Evolutionary conservation across 2,888 invertebrate species (phyloP), one percentile per base, ranked within the genome.

Genomic region (Phortica okadai): DNA sequence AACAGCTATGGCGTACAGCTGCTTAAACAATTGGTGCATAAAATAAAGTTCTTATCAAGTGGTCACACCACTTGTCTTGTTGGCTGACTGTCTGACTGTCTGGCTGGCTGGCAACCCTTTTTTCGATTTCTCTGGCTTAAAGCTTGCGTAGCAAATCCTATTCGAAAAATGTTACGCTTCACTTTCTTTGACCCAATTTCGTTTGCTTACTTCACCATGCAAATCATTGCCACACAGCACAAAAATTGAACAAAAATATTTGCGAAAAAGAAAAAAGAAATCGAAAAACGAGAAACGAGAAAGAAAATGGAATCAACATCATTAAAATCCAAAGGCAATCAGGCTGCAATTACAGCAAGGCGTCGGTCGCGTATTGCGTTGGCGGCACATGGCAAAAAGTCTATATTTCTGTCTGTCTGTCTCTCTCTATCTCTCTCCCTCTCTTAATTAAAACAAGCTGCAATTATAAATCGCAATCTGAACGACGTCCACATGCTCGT

Each of bases 401-500:
- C 11, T 1, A 10, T n/a, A 8, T 59, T 5, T 59, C 59, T 59
- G 21, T 16, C 59, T 21, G 25, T n/a, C 16, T 6, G 62, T 62
- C 62, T 25, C 25, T 62, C 21, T 1, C 1, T 25, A 21, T 62
- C 62, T 62, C 16, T 21, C 8, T 62, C 8, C 33, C 25, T 6
- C 21, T 50, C 70, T 70, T 25, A 54, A 70, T 70, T 70, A 70
- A 70, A 50, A 54, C 50, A 54, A 54, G 54, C 54, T 70, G 45
- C 70, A 70, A 70, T 78, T 75, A 67, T 77, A 73, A 76, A 76
- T 75, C 78, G 74, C 75, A 76, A 58, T 77, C 78, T 79, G 76
- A 79, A 77, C 80, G 75, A 67, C 67, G 78, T 79, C 77, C 79
- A 80, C 78, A 78, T 73, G 67, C 74, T n/a, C 50, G 50, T 62